Conservation (phyloP, 2,888 invertebrate genomes). For the Ypsolopha sequella region DNA sequence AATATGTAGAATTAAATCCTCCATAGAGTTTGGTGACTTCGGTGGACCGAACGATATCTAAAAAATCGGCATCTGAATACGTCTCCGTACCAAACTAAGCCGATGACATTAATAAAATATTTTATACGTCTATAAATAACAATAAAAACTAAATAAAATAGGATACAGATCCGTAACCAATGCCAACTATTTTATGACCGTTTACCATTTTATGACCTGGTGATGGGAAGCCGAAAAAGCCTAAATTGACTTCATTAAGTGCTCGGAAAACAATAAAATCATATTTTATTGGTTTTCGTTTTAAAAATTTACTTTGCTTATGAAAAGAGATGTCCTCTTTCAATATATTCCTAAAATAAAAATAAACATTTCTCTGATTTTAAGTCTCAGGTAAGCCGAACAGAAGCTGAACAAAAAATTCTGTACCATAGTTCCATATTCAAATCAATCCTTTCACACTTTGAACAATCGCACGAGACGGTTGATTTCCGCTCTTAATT, state of each 20-base stretch:
- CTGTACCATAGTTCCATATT: constrained; percentile 34
- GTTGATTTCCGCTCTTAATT: constrained; percentile 68
- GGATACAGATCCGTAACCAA: constrained; percentile 57
- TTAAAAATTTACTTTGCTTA: constrained; percentile 6
- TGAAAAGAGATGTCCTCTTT: not conserved
- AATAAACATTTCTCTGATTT: not conserved
- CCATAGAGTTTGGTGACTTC: not conserved
- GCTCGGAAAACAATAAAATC: constrained; percentile 54
- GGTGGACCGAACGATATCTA: not conserved
- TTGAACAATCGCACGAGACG: constrained; percentile 58
- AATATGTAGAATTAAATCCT: not conserved
- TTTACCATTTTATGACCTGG: constrained; percentile 47
- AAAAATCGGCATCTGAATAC: constrained; percentile 11
- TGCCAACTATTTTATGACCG: constrained; percentile 46
- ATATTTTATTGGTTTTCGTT: constrained; percentile 37
- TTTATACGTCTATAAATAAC: constrained; percentile 66
- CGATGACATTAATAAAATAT: constrained; percentile 56
- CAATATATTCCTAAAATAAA: constrained; percentile 2
- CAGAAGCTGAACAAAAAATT: constrained; percentile 39
- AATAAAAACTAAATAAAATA: constrained; percentile 66
- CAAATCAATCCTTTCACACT: constrained; percentile 69
- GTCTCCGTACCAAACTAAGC: constrained; percentile 21
- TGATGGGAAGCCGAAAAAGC: constrained; percentile 55
- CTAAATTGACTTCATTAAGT: constrained; percentile 64
- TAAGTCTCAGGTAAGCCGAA: constrained; percentile 10